Evolutionary conservation across 2,888 invertebrate species (phyloP).

Genomic region (Apotomis capreana): DNA sequence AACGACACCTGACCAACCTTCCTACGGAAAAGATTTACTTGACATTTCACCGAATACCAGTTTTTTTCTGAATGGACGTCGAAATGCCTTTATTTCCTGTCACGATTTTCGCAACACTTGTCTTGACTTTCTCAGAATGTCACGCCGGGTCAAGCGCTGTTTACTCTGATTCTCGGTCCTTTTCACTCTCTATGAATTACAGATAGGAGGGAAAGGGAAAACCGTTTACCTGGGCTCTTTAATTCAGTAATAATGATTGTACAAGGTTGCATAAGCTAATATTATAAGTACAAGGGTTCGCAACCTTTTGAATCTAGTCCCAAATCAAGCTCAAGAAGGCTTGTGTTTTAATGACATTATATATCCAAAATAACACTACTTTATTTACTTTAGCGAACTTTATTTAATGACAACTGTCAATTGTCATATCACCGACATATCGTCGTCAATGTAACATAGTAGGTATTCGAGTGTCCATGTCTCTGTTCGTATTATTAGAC

Average conservation of each 20-base stretch:
- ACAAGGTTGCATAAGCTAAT: background rate
- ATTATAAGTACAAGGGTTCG: no score
- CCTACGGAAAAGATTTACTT: constrained; percentile 1
- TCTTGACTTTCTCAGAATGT: constrained; percentile 40
- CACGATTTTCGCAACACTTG: constrained; percentile 37
- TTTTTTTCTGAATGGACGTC: constrained; percentile 23
- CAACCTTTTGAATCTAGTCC: no score
- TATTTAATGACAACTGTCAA: no score
- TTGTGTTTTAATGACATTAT: no score
- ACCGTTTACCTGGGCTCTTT: background rate
- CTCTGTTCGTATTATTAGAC: no score
- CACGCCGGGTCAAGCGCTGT: constrained; percentile 24
- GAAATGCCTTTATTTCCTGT: constrained; percentile 27
- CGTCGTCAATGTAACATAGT: no score
- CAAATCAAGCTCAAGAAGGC: no score
- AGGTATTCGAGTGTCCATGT: no score
- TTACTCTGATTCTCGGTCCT: background rate
- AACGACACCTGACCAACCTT: constrained; percentile 2
- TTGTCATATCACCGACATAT: no score
- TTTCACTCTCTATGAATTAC: background rate
- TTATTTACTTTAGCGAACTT: no score
- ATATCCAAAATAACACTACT: no score
- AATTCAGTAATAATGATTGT: background rate
- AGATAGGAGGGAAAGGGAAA: constrained; percentile 1
- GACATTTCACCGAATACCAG: constrained; percentile 16